A percentile compares a stretch with the other conserved stretches of the same genome.
phyloP scores from a whole-genome alignment of 2,888 invertebrate genomes.

The Suillia variegata region DNA sequence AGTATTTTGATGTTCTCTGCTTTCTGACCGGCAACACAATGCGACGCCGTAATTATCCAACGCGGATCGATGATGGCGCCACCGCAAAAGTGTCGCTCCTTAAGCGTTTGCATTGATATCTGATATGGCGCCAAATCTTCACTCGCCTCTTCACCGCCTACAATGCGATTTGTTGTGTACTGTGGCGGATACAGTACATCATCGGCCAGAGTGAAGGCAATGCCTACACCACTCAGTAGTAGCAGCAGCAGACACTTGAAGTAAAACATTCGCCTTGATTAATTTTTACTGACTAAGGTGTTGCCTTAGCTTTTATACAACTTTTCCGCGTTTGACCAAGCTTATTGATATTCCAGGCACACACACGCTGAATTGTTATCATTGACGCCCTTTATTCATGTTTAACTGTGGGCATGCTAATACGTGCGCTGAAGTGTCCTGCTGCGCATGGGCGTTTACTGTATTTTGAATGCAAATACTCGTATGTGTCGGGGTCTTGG shows the following conservation, averaged over 20 bases:
- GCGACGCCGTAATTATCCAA: constrained; percentile 57
- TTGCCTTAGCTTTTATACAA: too few relatives aligned
- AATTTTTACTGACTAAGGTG: too few relatives aligned
- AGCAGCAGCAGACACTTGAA: neutral
- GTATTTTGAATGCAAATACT: too few relatives aligned
- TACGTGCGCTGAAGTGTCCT: too few relatives aligned
- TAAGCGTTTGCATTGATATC: constrained; percentile 49
- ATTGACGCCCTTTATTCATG: too few relatives aligned
- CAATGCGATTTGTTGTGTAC: constrained; percentile 43
- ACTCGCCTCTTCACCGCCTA: constrained; percentile 51
- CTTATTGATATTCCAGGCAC: too few relatives aligned
- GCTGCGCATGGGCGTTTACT: too few relatives aligned
- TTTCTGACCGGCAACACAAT: constrained; percentile 48
- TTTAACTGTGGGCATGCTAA: too few relatives aligned
- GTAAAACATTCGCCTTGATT: neutral
- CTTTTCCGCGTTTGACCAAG: too few relatives aligned
- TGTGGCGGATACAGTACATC: constrained; percentile 45
- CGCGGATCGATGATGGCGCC: constrained; percentile 54
- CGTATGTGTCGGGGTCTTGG: too few relatives aligned
- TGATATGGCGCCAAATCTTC: constrained; percentile 56
- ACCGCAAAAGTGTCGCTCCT: constrained; percentile 53
- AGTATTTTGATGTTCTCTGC: constrained; percentile 41
- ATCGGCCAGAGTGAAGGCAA: neutral
- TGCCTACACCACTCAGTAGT: neutral
- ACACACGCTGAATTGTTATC: too few relatives aligned